Base-by-base conservation (phyloP, 2,113 vertebrate genomes). In the Silurus meridionalis region DNA sequence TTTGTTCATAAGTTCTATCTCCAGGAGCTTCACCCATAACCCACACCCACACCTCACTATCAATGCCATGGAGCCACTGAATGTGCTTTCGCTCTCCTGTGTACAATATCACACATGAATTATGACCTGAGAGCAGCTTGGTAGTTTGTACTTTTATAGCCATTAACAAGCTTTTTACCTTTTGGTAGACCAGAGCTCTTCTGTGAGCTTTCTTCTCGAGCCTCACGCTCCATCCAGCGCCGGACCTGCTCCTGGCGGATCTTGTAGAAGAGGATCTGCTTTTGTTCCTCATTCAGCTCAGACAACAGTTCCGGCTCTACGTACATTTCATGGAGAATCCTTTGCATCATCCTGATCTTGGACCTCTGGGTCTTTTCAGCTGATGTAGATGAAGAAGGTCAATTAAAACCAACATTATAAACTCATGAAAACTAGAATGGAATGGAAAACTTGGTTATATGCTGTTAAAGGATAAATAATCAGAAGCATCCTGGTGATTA, bases 231-330 rank as follows among this genome's bases (percentile, higher is more conserved):
- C 53, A 85, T 91, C 96, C 96, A 97, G 82, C 95, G 94, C 48
- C 94, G 91, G 85, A 97, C 94, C 91, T 97, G 97, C 86, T 97
- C 97, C 92, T 97, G 95, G 6, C 96, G 94, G 94, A 97, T 96
- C 91, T 97, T 97, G 90, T 95, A 97, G 91, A 97, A 97, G n/a
- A 97, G 94, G 82, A 97, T 95, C 89, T 97, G 96, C 85, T 96
- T 97, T 79, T 97, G 96, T 82, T 96, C 95, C 52, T 97, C 96
- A 0, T 95, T 97, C 89, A 97, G 94, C 88, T 97, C 97, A 0
- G 94, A 92, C 14, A 97, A 92, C 63, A 97, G 94, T 77, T 96
- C 96, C 0, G 96, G 95, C 89, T 97, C 96, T 9, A 97, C 94
- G 74, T 95, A 96, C 95, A 96, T 94, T 77, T 97, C 95, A 0